Percentiles rank a stretch among this genome's conserved stretches.
phyloP scores from a whole-genome alignment of 2,888 invertebrate genomes.

The Cryptus viduatorius region DNA sequence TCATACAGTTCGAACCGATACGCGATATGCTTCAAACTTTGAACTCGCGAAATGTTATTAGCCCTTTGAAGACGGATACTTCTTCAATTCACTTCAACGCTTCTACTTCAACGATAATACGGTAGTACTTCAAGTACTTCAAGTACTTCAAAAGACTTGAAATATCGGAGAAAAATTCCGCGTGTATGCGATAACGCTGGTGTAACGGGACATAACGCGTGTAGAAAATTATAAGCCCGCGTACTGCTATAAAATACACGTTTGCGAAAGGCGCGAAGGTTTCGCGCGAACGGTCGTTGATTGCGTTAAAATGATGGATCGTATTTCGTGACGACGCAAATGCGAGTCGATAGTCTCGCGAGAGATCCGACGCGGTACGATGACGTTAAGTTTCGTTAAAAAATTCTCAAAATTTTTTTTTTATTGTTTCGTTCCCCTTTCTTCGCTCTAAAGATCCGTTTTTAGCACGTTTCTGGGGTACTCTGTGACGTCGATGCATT shows the following conservation, averaged over 20 bases:
- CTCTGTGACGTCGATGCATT: neutral
- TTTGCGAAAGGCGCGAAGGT: too few species aligned
- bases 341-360: neutral
- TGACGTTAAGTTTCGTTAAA: neutral
- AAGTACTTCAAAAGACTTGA: neutral
- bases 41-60: too few species aligned
- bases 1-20: too few species aligned
- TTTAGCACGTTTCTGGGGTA: neutral
- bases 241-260: too few species aligned
- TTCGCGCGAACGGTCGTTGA: neutral
- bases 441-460: neutral
- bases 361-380: neutral
- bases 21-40: too few species aligned
- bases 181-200: too few species aligned
- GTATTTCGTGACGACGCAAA: conserved; percentile 20
- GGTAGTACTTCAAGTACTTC: too few species aligned
- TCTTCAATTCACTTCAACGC: too few species aligned
- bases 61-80: too few species aligned
- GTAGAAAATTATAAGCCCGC: too few species aligned
- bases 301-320: conserved; percentile 15
- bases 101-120: too few species aligned
- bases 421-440: neutral
- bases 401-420: neutral
- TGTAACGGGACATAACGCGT: too few species aligned
- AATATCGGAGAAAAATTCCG: neutral